Conservation (phyloP, 2,888 invertebrate species). For the Dryocosmus kuriphilus region DNA sequence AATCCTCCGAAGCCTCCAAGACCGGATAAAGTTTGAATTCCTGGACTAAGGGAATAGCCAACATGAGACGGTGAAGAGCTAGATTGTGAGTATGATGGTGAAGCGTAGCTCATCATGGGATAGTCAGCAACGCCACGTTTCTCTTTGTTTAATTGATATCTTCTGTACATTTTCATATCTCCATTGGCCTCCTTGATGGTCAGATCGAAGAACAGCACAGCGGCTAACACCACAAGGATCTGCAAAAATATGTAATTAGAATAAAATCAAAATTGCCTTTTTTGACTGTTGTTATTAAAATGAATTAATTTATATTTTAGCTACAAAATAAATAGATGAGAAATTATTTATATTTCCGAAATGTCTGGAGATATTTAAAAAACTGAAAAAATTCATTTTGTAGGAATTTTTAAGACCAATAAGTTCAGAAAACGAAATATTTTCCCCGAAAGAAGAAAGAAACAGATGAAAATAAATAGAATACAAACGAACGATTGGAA, state of each 20-base stretch:
- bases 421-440: no score
- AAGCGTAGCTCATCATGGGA: conserved; percentile 58
- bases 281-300: no score
- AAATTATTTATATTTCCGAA: no score
- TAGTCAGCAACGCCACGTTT: conserved; percentile 72
- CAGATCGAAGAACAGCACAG: conserved; percentile 61
- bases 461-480: no score
- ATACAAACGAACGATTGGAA: no score
- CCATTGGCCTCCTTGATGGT: conserved; percentile 60
- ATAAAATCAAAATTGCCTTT: neutral
- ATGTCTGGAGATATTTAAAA: no score
- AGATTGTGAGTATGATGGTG: conserved; percentile 48
- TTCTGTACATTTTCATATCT: conserved; percentile 57
- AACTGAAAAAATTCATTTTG: no score
- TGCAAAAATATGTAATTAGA: conserved; percentile 48
- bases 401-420: no score
- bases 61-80: conserved; percentile 48
- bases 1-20: conserved; percentile 47
- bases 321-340: no score
- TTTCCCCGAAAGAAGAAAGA: no score
- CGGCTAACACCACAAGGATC: conserved; percentile 67
- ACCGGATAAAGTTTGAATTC: conserved; percentile 23
- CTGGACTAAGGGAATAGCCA: conserved; percentile 58
- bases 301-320: no score
- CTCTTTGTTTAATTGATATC: conserved; percentile 64